These are phyloP conservation scores for Diarsia mendica DNA, from an alignment of 2,888 invertebrate species.

Conservation along the genomic window DNA sequence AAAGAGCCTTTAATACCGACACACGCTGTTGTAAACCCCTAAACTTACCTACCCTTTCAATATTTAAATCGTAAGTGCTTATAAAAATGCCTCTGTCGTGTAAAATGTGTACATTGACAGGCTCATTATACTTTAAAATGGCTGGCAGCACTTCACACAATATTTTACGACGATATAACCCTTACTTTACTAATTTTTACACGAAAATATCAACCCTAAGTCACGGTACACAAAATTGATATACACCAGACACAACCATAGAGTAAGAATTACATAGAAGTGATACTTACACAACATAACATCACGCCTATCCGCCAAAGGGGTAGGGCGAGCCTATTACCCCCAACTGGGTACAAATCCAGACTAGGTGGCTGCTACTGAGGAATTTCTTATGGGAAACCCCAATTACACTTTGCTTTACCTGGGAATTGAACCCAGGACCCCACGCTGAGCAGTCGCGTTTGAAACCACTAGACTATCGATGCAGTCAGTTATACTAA, in stretches of 20 bases:
- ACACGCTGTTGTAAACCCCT: background rate
- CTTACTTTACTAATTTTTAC: conserved; percentile 40
- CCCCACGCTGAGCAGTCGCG: too few relatives aligned
- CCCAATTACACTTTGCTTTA: background rate
- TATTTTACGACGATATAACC: conserved; percentile 38
- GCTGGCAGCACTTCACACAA: conserved; percentile 18
- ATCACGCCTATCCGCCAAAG: background rate
- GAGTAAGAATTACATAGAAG: conserved; percentile 12
- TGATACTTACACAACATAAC: background rate
- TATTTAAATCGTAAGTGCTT: conserved; percentile 37
- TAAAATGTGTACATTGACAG: conserved; percentile 23
- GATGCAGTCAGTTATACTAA: too few relatives aligned
- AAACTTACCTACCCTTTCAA: conserved; percentile 14
- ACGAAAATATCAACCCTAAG: conserved; percentile 29
- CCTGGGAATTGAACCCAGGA: background rate
- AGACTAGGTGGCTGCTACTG: background rate
- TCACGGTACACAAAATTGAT: conserved; percentile 36
- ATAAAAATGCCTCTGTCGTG: conserved; percentile 27
- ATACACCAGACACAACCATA: conserved; percentile 34
- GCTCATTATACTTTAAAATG: conserved; percentile 52
- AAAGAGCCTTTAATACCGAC: background rate
- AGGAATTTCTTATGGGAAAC: too few relatives aligned
- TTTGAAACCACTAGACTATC: too few relatives aligned
- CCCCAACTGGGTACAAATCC: background rate
- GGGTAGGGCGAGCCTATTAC: background rate